Evolutionary conservation across 2,113 vertebrate genomes (phyloP), one percentile per base, ranked within the genome.

Genomic region (Sapayoa aenigma): DNA sequence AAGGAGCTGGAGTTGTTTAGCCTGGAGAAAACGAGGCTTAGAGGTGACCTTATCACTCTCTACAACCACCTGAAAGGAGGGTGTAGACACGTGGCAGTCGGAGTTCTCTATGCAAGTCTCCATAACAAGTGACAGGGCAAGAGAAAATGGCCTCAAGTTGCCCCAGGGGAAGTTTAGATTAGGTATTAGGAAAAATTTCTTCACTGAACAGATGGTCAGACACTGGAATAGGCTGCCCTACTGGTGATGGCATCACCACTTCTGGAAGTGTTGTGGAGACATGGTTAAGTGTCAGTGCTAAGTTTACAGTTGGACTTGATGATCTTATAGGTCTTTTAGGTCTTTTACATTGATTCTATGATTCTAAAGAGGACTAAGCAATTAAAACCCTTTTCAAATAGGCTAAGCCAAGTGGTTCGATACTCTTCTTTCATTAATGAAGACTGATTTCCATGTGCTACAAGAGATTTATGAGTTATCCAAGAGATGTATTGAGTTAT

Each of bases 41-140:
- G 24, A 2, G 24, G 30, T 41, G 28, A 56, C 24, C 15, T 3
- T 10, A 50, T 1, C 4, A 2, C 5, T 25, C 17, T 42, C 35
- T 21, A 22, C 20, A 63, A 25, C 11, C 18, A 12, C 42, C 31
- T 42, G 14, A 42, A 80, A 35, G 31, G 25, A 35, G 12, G 9
- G 9, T 27, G 11, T 11, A 42, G 66, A 16, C 42, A 31, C 8
- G 25, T 6, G 31, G 4, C 6, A 7, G 2, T 10, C 5, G 1
- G 35, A 25, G 49, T 50, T 42, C 42, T 42, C 58, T 15, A 2
- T 31, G 21, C 41, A 30, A 49, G 11, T 42, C 42, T 33, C 14
- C 25, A 35, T 50, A 42, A 65, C 25, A 80, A 31, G 8, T 28
- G 31, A 58, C 11, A 37, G 31, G 20, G 25, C 14, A 80, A 56